Evolutionary conservation across 1,140 invertebrate genomes (phyloP), one percentile per base, ranked within the genome.

Genomic region (Rhopalosiphum padi): DNA sequence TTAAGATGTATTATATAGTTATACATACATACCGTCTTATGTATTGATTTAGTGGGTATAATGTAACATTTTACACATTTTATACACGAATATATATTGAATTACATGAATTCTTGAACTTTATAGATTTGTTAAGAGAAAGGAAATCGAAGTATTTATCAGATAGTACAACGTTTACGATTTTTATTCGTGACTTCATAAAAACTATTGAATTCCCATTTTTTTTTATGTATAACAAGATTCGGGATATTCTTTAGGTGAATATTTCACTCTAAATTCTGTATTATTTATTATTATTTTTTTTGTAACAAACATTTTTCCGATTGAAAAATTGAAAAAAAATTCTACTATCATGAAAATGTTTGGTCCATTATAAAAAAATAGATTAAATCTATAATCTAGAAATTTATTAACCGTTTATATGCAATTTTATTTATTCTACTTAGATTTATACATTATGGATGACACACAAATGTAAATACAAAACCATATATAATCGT

Each of bases 81-180:
- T 90, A 90, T 68, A 55, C 35, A 41, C 18, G 7, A 43, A 30
- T 30, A 35, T 35, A 43, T 60, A 55, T 55, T 89, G 46, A 89
- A 51, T 88, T 55, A 89, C 51, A 89, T 11, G n/a, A 41, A 90
- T 43, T 90, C 89, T 43, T n/a, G 89, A 90, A 90, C 35, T 43
- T 43, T 90, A 60, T n/a, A 43, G 11, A 68, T 68, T 21, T 41
- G 18, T 90, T 90, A 89, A 68, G 89, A 90, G 89, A 90, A 90
- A 90, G 55, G 89, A n/a, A 90, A 90, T 60, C 41, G 15, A 90
- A 90, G 25, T 60, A 68, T 90, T 90, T 68, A 68, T 68, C 53
- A 90, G 37, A 46, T 68, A 43, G 25, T 68, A 90, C 23, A 90
- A 55, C 48, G 22, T 51, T 8, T 43, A 77, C 22, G n/a, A 48